Conservation (phyloP, 2,888 invertebrate genomes). For the Gymnocheta viridis region DNA sequence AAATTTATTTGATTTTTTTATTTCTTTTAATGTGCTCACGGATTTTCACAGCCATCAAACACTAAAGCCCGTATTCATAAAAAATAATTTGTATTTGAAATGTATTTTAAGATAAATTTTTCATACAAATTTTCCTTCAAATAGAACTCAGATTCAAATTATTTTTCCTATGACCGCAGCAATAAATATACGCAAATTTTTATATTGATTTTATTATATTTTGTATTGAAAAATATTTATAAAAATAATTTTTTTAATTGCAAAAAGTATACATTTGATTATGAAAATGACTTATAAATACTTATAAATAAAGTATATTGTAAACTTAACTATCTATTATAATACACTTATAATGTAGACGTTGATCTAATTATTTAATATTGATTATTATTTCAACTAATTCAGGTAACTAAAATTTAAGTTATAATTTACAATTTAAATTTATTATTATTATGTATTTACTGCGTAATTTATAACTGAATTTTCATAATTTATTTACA, state of each 20-base stretch:
- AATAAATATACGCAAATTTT: too few species aligned
- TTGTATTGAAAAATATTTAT: not conserved
- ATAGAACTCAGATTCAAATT: too few species aligned
- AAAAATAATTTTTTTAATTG: not conserved
- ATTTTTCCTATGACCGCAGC: too few species aligned
- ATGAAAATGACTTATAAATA: too few species aligned
- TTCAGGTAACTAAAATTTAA: slow-evolving; percentile 26
- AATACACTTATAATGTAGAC: not conserved
- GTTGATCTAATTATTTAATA: not conserved
- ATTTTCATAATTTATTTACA: not conserved
- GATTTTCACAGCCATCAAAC: not conserved
- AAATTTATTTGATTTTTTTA: too few species aligned
- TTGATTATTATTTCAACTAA: not conserved
- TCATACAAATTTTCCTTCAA: too few species aligned
- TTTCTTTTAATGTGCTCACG: too few species aligned
- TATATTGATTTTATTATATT: not conserved
- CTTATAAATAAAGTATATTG: too few species aligned
- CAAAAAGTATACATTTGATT: not conserved
- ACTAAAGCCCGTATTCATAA: too few species aligned
- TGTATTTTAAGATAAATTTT: too few species aligned
- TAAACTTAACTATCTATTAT: not conserved
- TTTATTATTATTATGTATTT: too few species aligned
- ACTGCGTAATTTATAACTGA: not conserved
- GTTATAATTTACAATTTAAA: not conserved
- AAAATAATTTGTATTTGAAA: too few species aligned